Conservation (phyloP, 2,113 vertebrate species). For the Amblyornis subalaris region DNA sequence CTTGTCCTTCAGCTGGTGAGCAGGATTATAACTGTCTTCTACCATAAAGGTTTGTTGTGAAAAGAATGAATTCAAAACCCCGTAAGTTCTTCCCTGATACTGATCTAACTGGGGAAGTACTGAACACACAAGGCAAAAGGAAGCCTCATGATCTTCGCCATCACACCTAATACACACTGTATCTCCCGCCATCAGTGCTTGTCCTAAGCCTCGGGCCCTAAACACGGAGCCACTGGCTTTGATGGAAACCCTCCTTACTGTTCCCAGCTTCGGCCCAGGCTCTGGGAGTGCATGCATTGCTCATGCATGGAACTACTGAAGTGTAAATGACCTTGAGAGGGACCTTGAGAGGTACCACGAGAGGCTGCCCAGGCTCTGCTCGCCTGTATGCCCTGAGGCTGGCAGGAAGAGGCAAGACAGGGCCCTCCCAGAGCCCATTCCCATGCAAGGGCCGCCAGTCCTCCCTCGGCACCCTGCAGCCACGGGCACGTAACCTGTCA, state of each 20-base stretch:
- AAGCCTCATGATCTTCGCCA: not conserved
- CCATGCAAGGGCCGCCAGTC: not conserved
- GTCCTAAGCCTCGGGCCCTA: not conserved
- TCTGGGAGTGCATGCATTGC: not conserved
- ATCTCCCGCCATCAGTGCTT: not conserved
- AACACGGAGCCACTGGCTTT: not conserved
- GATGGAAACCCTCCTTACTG: not conserved
- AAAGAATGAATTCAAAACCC: not conserved
- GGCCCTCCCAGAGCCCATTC: not conserved
- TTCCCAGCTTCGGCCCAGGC: not conserved
- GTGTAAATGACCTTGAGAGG: not conserved
- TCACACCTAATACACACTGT: not conserved
- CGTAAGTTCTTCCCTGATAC: not conserved
- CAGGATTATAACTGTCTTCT: not conserved
- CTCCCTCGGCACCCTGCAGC: not conserved
- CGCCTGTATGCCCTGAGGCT: rapidly evolving
- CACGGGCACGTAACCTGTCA: not conserved
- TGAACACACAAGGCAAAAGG: not conserved
- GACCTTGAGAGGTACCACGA: not conserved
- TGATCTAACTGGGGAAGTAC: not conserved
- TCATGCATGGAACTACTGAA: not conserved
- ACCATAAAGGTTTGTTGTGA: not conserved
- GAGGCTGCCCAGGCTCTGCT: not conserved
- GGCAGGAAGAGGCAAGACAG: rapidly evolving
- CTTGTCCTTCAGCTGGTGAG: not conserved